Percentiles rank a stretch among this genome's conserved stretches.
phyloP scores from a whole-genome alignment of 2,888 invertebrate genomes.

The Leistus spinibarbis region DNA sequence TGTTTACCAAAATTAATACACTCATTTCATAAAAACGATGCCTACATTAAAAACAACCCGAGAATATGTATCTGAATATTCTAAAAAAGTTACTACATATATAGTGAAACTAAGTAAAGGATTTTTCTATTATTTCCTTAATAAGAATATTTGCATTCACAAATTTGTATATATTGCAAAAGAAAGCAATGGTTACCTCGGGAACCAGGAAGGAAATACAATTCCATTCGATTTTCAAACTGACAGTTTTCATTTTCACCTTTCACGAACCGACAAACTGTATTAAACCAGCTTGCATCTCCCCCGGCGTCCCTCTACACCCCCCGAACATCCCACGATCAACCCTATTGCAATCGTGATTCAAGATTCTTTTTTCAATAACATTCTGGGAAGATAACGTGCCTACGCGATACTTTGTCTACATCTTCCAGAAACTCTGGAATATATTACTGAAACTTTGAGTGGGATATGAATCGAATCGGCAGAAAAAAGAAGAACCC shows the following conservation, averaged over 20 bases:
- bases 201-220: background rate
- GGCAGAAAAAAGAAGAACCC: too few relatives aligned
- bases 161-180: too few relatives aligned
- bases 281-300: conserved; percentile 9
- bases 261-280: conserved; percentile 21
- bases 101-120: background rate
- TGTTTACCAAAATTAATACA: background rate
- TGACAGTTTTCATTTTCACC: conserved; percentile 36
- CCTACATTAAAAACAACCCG: background rate
- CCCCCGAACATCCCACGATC: background rate
- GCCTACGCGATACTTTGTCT: too few relatives aligned
- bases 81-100: background rate
- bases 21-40: background rate
- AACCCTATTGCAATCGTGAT: background rate
- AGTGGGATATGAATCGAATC: background rate
- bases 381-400: background rate
- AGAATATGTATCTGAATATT: background rate
- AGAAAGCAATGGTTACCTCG: background rate
- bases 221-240: background rate
- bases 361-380: background rate
- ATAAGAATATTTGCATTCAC: background rate
- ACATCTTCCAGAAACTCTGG: too few relatives aligned
- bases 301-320: background rate
- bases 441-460: background rate
- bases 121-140: background rate